These are phyloP conservation scores for Dolichotis patagonum DNA, from an alignment of 2,113 vertebrate genomes.

Conservation along the genomic window DNA sequence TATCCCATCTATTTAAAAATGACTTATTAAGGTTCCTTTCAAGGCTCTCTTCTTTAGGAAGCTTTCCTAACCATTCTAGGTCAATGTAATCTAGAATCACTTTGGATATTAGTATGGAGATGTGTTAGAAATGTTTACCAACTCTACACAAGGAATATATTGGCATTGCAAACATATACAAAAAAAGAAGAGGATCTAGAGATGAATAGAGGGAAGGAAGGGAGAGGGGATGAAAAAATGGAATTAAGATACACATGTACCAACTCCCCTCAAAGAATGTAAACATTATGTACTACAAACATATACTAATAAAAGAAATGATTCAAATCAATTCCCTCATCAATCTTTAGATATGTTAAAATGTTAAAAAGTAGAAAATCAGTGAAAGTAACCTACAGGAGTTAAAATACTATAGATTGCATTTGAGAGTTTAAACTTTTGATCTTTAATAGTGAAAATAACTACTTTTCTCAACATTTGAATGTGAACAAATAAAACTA, in stretches of 20 bases:
- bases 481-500: neutral
- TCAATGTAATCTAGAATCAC: neutral
- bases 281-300: neutral
- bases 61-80: neutral
- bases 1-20: neutral
- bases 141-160: neutral
- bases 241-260: neutral
- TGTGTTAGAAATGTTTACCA: neutral
- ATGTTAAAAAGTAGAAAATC: conserved; percentile 11
- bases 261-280: neutral
- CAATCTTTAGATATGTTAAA: neutral
- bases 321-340: neutral
- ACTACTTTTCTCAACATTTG: conserved; percentile 29
- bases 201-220: neutral
- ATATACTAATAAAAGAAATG: neutral
- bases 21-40: neutral
- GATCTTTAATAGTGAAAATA: neutral
- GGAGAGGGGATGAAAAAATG: neutral
- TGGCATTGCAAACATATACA: neutral
- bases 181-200: neutral
- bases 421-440: conserved; percentile 22
- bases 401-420: neutral
- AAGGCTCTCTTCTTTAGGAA: neutral
- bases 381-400: neutral
- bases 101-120: neutral